Base-by-base conservation (phyloP, 1,140 invertebrate species). In the Panagrolaimus sp. region DNA sequence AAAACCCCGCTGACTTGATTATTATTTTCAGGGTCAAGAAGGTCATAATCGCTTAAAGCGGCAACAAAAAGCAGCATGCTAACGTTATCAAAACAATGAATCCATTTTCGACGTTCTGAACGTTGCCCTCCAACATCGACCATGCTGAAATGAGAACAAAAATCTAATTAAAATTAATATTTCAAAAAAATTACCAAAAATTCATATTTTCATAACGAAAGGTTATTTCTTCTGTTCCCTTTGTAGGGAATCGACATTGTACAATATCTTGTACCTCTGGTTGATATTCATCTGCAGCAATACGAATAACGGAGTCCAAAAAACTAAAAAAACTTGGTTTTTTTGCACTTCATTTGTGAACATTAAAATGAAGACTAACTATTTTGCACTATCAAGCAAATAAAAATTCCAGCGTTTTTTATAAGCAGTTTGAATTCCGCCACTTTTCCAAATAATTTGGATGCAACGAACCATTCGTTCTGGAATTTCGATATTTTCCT, bases 151-250 rank as follows among this genome's bases (percentile, higher is more conserved):
- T n/a, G 5, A 38, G 2, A 38, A 38, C 32, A 38, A 38, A 38
- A 38, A 38, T 4, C 7, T 7, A 38, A 38, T 38, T 38, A 38
- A 2, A 38, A 38, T n/a, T n/a, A 38, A 38, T 38, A 4, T 38
- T 38, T 38, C n/a, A n/a, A n/a, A 38, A 38, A 38, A 38, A 4
- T 38, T 38, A 70, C 70, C 43, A 70, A 69, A 73, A 73, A 21
- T 66, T 47, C 17, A 71, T 48, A 21, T 63, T 64, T 70, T 73
- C 72, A 62, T 65, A 48, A n/a, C 89, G 90, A 83, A 94, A 94
- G 78, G 92, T 89, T 55, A 91, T 93, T 86, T 94, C 92, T 84
- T 94, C 92, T 84, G 95, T 95, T n/a, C 75, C 85, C 76, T 92
- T 95, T 43, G 93, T 95, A 75, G 93, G 92, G 77, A 94, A 92